phyloP scores from a whole-genome alignment of 2,888 invertebrate species.

The Endotricha flammealis region DNA sequence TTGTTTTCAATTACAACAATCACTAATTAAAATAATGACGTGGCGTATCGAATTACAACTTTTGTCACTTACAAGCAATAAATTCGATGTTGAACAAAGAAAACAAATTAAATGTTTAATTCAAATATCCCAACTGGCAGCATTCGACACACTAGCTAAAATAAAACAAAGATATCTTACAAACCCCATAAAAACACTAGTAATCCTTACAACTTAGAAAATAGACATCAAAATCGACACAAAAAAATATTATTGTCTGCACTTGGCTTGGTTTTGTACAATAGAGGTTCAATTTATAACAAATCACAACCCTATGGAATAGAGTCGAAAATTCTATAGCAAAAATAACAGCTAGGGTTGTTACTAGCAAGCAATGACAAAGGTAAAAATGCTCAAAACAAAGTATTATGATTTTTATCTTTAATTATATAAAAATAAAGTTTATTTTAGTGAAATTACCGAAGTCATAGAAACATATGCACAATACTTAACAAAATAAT shows the following conservation, averaged over 20 bases:
- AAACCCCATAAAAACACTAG: too few species aligned
- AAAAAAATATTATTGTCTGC: not conserved
- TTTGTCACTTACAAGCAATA: slow-evolving; percentile 45
- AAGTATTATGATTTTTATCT: not conserved
- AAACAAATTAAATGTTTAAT: slow-evolving; percentile 75
- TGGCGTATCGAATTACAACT: slow-evolving; percentile 49
- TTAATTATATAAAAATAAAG: slow-evolving; percentile 6
- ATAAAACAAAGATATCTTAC: too few species aligned
- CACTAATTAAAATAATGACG: slow-evolving; percentile 57
- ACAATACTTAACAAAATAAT: slow-evolving; percentile 43
- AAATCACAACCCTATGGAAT: not conserved
- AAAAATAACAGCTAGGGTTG: slow-evolving; percentile 1
- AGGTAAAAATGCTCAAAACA: not conserved
- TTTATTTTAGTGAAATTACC: slow-evolving; percentile 15
- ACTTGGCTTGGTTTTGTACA: not conserved
- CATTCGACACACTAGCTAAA: slow-evolving; percentile 52
- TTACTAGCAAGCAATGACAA: slow-evolving; percentile 5
- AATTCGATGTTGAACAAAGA: slow-evolving; percentile 52
- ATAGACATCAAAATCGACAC: too few species aligned
- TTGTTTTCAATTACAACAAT: too few species aligned
- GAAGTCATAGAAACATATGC: slow-evolving; percentile 50
- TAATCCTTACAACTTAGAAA: too few species aligned
- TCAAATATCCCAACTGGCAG: slow-evolving; percentile 63
- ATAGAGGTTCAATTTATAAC: not conserved
- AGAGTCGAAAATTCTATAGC: not conserved